Evolutionary conservation across 2,888 invertebrate species (phyloP).

Genomic region (Stegana nigrithorax): DNA sequence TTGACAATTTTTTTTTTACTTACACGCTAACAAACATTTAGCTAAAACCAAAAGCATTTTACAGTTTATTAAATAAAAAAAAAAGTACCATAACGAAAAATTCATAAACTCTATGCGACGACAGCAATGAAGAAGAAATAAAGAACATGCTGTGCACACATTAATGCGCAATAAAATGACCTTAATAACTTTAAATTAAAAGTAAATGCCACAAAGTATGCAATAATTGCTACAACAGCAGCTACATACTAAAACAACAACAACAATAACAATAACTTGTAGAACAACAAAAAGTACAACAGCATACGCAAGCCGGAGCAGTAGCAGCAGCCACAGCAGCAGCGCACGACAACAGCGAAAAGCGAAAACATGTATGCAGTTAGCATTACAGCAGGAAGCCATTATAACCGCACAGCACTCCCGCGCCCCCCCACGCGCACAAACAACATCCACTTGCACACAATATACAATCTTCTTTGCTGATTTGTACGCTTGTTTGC

Average conservation of each 20-base stretch:
- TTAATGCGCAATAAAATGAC: slow-evolving; percentile 32
- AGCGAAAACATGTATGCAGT: slow-evolving; percentile 1
- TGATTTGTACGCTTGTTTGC: neutral
- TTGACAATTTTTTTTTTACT: no score
- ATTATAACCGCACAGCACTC: slow-evolving; percentile 13
- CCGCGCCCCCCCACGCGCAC: neutral
- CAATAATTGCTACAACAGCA: slow-evolving; percentile 45
- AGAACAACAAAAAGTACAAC: neutral
- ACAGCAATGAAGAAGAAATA: no score
- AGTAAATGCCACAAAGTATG: slow-evolving; percentile 51
- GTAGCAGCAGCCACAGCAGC: neutral
- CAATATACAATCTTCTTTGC: neutral
- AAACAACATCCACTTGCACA: neutral
- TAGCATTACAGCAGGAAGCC: neutral
- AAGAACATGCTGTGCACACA: neutral
- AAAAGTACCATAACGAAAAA: no score
- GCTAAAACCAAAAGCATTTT: no score
- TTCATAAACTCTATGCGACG: no score
- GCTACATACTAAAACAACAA: no score
- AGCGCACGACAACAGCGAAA: neutral
- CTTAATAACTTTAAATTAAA: slow-evolving; percentile 53
- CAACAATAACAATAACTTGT: neutral
- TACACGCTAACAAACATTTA: no score
- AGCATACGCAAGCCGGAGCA: neutral
- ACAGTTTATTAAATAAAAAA: no score